These are phyloP conservation scores for Atta colombica DNA, from an alignment of 1,140 invertebrate genomes.

Conservation along the genomic window DNA sequence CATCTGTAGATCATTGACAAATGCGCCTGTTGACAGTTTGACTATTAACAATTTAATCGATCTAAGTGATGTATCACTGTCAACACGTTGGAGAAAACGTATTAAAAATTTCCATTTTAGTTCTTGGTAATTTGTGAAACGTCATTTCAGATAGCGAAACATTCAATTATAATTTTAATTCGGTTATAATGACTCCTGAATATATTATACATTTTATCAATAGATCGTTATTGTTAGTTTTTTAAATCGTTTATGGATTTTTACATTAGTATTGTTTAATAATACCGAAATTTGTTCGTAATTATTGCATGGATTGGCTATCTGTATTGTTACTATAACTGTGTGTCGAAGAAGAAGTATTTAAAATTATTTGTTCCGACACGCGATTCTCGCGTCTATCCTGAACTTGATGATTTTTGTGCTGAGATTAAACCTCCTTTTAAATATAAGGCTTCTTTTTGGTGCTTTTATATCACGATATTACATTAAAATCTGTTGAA, in stretches of 20 bases:
- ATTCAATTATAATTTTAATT: slow-evolving; percentile 35
- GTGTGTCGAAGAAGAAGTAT: slow-evolving; percentile 6
- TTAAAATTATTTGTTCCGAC: slow-evolving; percentile 32
- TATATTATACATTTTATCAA: slow-evolving; percentile 16
- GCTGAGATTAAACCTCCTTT: slow-evolving; percentile 30
- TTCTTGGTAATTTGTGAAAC: slow-evolving; percentile 33
- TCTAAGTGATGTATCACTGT: slow-evolving; percentile 38
- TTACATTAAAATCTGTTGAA: slow-evolving; percentile 46
- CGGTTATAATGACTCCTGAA: slow-evolving; percentile 17
- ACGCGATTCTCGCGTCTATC: neutral
- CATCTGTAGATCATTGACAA: slow-evolving; percentile 42
- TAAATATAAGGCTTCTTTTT: slow-evolving; percentile 37
- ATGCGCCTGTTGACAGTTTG: slow-evolving; percentile 12
- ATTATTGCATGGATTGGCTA: neutral
- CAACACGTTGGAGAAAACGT: slow-evolving; percentile 9
- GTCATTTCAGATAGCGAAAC: slow-evolving; percentile 25
- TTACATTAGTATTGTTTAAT: slow-evolving; percentile 12
- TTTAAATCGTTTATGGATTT: slow-evolving; percentile 15
- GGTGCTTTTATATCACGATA: slow-evolving; percentile 48
- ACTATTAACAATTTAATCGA: slow-evolving; percentile 50
- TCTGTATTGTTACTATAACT: neutral
- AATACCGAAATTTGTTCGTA: neutral
- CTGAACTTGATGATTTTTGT: slow-evolving; percentile 1
- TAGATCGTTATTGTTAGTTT: slow-evolving; percentile 12
- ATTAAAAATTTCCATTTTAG: slow-evolving; percentile 40